Base-by-base conservation (phyloP, 2,888 invertebrate genomes). In the Caenorhabditis sinica region DNA sequence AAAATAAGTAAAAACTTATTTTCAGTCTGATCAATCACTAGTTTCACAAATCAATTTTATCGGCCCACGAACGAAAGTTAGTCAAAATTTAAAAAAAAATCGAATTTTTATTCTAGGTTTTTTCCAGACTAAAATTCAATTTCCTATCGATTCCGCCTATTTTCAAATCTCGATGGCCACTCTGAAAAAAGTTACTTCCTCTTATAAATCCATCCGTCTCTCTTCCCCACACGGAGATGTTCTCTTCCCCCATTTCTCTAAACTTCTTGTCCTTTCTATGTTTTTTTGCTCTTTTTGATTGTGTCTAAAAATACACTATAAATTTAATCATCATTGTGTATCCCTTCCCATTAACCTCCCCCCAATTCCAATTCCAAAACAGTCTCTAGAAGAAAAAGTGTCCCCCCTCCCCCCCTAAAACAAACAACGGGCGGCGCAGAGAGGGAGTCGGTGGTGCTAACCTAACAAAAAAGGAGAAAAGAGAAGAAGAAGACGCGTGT, bases 401-500 rank as follows among this genome's bases (percentile, higher is more conserved):
- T 6, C 11, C n/a, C n/a, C n/a, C n/a, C n/a, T n/a, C n/a, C n/a
- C n/a, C n/a, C n/a, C 13, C 40, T 40, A 28, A 58, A 58, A 58
- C 43, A 25, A 68, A 69, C 40, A 69, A 69, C 53, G 36, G 51
- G n/a, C 69, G 69, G 40, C 56, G 56, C 56, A n/a, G n/a, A n/a
- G n/a, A n/a, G n/a, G n/a, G n/a, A n/a, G n/a, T n/a, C n/a, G 56
- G 69, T 28, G 56, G 13, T 25, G 53, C 56, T 25, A 69, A 40
- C 9, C 40, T 13, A 40, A 69, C 56, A 69, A 69, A 69, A 69
- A 69, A 69, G 69, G 40, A 40, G n/a, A 43, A 25, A 36, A 17
- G 23, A 53, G 9, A 13, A 40, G 20, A n/a, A 53, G 43, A 6
- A 17, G 66, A 53, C 33, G 73, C 56, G 65, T 66, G 75, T 75